Percentiles rank a stretch among this genome's conserved stretches.
Evolutionary conservation across 1,140 invertebrate genomes (phyloP).

Genomic region (Fopius arisanus): DNA sequence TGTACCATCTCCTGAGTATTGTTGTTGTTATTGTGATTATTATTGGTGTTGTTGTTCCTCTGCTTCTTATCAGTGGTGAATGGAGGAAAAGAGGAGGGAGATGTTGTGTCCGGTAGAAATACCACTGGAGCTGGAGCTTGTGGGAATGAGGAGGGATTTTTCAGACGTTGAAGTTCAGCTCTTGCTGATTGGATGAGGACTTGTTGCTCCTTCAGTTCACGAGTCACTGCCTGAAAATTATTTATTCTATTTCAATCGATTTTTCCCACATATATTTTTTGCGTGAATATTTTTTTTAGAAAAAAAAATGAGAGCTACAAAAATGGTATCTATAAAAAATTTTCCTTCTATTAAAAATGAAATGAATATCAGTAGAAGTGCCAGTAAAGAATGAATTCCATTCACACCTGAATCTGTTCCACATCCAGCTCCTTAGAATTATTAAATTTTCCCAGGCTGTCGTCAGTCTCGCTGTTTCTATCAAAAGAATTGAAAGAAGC

Average conservation of each 20-base stretch:
- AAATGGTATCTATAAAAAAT: too few species aligned
- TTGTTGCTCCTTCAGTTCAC: slow-evolving; percentile 57
- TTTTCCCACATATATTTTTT: background rate
- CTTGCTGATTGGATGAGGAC: slow-evolving; percentile 49
- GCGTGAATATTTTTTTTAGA: too few species aligned
- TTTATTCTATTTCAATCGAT: background rate
- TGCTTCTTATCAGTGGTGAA: slow-evolving; percentile 45
- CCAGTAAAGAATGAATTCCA: background rate
- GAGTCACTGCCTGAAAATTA: slow-evolving; percentile 48
- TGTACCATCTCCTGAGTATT: slow-evolving; percentile 2
- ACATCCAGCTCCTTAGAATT: slow-evolving; percentile 40
- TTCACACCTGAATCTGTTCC: slow-evolving; percentile 49
- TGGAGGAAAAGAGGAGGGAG: slow-evolving; percentile 36
- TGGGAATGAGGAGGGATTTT: slow-evolving; percentile 39
- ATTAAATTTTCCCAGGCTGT: slow-evolving; percentile 36
- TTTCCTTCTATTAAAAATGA: too few species aligned
- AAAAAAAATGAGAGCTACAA: too few species aligned
- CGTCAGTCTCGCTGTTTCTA: slow-evolving; percentile 43
- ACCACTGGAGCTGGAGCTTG: slow-evolving; percentile 26
- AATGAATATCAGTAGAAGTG: too few species aligned
- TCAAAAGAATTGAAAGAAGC: slow-evolving; percentile 40
- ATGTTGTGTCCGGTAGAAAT: slow-evolving; percentile 38
- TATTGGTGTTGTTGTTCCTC: slow-evolving; percentile 29
- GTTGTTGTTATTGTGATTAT: slow-evolving; percentile 22
- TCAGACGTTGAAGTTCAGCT: slow-evolving; percentile 55